A percentile compares a stretch with the other conserved stretches of the same genome.
Evolutionary conservation across 1,140 invertebrate species (phyloP).

Genomic region (Caenorhabditis tropicalis): DNA sequence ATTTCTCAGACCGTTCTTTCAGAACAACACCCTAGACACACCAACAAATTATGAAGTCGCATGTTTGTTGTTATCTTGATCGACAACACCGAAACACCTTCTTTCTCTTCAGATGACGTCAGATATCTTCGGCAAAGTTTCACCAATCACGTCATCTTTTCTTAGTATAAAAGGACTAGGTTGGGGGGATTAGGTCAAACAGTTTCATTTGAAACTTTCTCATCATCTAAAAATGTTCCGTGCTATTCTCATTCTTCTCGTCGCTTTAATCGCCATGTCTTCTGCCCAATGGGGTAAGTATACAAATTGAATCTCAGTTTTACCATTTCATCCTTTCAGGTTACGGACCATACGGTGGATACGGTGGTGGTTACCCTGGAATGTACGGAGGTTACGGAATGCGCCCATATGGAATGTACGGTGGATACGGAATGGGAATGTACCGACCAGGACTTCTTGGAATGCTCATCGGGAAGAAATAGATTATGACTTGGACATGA

Average conservation of each 20-base stretch:
- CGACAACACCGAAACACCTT: too few relatives aligned
- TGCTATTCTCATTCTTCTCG: slow-evolving; percentile 18
- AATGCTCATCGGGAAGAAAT: slow-evolving; percentile 25
- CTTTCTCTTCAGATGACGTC: too few relatives aligned
- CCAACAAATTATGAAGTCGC: too few relatives aligned
- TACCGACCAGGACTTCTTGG: slow-evolving; percentile 20
- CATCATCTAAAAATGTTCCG: background rate
- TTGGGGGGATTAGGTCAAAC: background rate
- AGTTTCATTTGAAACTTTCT: background rate
- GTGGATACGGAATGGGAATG: slow-evolving; percentile 31
- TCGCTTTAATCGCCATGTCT: background rate
- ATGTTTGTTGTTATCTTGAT: too few relatives aligned
- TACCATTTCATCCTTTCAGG: background rate
- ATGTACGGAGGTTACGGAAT: slow-evolving; percentile 13
- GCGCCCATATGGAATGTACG: background rate
- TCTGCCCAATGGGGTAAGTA: background rate
- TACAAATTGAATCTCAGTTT: too few relatives aligned
- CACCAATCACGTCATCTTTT: too few relatives aligned
- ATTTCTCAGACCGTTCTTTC: background rate
- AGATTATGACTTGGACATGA: too few relatives aligned
- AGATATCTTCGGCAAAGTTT: too few relatives aligned
- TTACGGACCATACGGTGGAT: background rate
- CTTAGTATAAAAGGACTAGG: background rate
- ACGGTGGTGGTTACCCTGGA: background rate
- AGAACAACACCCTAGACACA: background rate